These are phyloP conservation scores for Myripristis jacobus DNA, from an alignment of 2,797 vertebrate genomes.

Conservation along the genomic window DNA sequence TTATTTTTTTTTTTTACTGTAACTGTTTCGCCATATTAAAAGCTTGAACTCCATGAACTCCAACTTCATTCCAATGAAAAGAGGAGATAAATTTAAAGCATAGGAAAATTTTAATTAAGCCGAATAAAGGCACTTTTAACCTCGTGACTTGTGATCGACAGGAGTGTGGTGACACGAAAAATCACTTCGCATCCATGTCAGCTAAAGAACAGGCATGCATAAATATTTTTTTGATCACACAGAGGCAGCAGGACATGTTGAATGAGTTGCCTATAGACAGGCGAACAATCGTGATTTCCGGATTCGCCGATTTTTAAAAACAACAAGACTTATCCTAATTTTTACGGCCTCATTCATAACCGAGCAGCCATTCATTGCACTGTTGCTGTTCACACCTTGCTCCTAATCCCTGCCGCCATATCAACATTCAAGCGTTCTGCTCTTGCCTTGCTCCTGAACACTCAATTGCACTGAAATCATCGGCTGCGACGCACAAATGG, in stretches of 20 bases:
- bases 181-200: too few relatives aligned
- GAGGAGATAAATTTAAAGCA: too few relatives aligned
- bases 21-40: too few relatives aligned
- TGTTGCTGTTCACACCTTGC: conserved; percentile 47
- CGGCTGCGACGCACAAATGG: conserved; percentile 33
- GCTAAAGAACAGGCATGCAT: too few relatives aligned
- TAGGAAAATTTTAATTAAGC: too few relatives aligned
- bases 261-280: too few relatives aligned
- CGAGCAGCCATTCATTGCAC: conserved; percentile 20
- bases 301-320: conserved; percentile 19
- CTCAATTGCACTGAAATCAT: conserved; percentile 62
- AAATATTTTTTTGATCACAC: too few relatives aligned
- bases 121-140: too few relatives aligned
- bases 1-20: too few relatives aligned
- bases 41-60: too few relatives aligned
- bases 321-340: conserved; percentile 45
- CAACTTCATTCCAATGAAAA: too few relatives aligned
- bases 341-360: conserved; percentile 58
- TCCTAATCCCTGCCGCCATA: conserved; percentile 40
- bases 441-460: conserved; percentile 47
- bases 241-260: too few relatives aligned
- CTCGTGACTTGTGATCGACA: not conserved
- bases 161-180: not conserved
- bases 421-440: conserved; percentile 39
- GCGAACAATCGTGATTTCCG: not conserved